Evolutionary conservation across 2,888 invertebrate genomes (phyloP), one percentile per base, ranked within the genome.

Genomic region (Ornithoptera alexandrae): DNA sequence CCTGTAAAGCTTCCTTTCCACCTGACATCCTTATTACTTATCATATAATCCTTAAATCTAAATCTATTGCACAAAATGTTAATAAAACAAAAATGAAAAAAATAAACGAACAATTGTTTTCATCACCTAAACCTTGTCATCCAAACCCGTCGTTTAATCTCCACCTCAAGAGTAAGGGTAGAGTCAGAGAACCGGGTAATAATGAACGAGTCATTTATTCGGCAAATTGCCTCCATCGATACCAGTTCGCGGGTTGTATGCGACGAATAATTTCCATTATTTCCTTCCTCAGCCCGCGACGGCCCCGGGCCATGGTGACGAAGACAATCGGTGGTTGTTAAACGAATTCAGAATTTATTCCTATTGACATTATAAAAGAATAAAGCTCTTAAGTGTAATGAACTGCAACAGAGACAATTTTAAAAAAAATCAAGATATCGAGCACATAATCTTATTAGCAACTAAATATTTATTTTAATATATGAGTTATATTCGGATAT

Each of bases 181-280:
- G 50, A 62, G 22, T 62, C 15, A 57, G 73, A 71, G 71, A 70
- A 69, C 67, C 62, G 62, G 62, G 61, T 66, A 74, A 80, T 80
- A 74, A 78, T 79, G 78, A 79, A 74, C 76, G 75, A 73, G 75
- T 79, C 84, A 83, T 85, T 87, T 86, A 85, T 85, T 86, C 83
- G 78, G 78, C 81, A 85, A 87, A 88, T 86, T 88, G 86, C 83
- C 82, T 82, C 81, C 82, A 84, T 86, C 86, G 84, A 85, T 86
- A 85, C 81, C 79, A 79, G 82, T 78, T 82, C 78, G 81, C 84
- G 81, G 78, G 78, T 81, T 80, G 81, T 79, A 78, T 76, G 82
- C 81, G 76, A 78, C 82, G 81, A 80, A 83, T 86, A 83, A 86
- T 86, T 88, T 83, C 82, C 81, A 87, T 86, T 85, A 86, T 82